phyloP scores from a whole-genome alignment of 1,140 invertebrate genomes.

The Rhysida immarginata region DNA sequence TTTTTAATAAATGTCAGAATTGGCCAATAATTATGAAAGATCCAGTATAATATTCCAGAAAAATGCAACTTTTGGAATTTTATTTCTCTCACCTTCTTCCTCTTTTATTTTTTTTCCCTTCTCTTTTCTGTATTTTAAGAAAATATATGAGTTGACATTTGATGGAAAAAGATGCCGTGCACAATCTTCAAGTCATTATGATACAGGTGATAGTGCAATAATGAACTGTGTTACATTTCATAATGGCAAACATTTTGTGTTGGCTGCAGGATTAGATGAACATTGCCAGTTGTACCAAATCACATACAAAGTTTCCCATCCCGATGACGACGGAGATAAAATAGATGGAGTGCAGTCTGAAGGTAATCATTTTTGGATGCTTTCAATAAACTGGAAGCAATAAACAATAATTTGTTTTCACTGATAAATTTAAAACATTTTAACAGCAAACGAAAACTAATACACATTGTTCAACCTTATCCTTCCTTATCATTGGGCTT shows the following conservation, averaged over 20 bases:
- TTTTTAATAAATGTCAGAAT: too few relatives aligned
- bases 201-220: conserved; percentile 72
- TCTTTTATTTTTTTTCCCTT: conserved; percentile 16
- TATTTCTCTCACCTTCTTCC: conserved; percentile 20
- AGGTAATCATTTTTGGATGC: too few relatives aligned
- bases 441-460: too few relatives aligned
- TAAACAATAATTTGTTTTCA: too few relatives aligned
- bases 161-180: conserved; percentile 62
- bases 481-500: too few relatives aligned
- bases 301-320: conserved; percentile 43
- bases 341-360: background rate
- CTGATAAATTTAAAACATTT: too few relatives aligned
- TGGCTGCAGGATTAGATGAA: conserved; percentile 81
- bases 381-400: too few relatives aligned
- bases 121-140: too few relatives aligned
- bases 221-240: conserved; percentile 65
- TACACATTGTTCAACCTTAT: too few relatives aligned
- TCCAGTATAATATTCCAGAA: too few relatives aligned
- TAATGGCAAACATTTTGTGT: conserved; percentile 49
- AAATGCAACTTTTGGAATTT: too few relatives aligned
- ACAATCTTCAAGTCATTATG: conserved; percentile 69
- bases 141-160: conserved; percentile 78
- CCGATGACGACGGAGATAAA: conserved; percentile 17
- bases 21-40: too few relatives aligned
- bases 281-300: conserved; percentile 78